Evolutionary conservation across 2,797 vertebrate species (phyloP), one percentile per base, ranked within the genome.

Genomic region (Parotocinclus haroldoi): DNA sequence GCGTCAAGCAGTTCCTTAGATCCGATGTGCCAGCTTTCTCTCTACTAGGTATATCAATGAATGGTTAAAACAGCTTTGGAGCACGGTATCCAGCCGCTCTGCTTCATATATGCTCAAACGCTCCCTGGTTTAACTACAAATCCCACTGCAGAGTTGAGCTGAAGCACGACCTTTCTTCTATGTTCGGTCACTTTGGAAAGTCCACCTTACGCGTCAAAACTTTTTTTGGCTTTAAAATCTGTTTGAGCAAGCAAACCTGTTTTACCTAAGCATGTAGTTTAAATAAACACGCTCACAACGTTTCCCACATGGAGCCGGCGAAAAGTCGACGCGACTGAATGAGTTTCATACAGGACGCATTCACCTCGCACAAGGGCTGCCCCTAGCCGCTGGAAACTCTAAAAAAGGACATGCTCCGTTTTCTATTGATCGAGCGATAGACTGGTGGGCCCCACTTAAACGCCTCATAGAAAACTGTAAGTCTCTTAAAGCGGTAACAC

Each of bases 251-350:
- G 38, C 9, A 18, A 36, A 40, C 1, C 6, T 16, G 36, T 10
- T 10, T 37, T 46, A 10, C n/a, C 16, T 7, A 18, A 62, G n/a
- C 3, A 14, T 56, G 46, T 56, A 36, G 40, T 36, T 12, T 64
- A 51, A 19, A 17, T 64, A 46, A 55, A 55, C 14, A 10, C 53
- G 36, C 14, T 37, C 45, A 46, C 37, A 10, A 18, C 40, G 44
- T n/a, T 48, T 56, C 53, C 48, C 72, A 70, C 68, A 63, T 49
- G 63, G 58, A 70, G 50, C 63, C 68, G 68, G 72, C 17, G 61
- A 55, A 57, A 14, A 37, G 54, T 40, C 7, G 58, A 19, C 10
- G 19, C 49, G 48, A 63, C 53, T 69, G 68, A 69, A 58, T 38
- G 46, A 52, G 66, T 42, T 69, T 56, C 38, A 63, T 40, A 50